phyloP scores from a whole-genome alignment of 1,140 invertebrate genomes.

The Hyles vespertilio region DNA sequence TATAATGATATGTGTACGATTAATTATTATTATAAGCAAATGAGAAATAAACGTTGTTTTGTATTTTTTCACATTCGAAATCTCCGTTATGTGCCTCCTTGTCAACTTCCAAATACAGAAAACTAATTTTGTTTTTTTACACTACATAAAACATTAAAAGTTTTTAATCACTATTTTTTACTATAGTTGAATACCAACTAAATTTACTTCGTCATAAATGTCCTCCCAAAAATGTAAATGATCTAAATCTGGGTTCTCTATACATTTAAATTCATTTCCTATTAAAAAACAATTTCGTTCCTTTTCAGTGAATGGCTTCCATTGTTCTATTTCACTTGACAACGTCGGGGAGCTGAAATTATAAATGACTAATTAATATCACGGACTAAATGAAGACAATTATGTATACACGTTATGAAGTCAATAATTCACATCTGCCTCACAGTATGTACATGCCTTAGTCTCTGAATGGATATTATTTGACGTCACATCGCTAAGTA shows the following conservation, averaged over 20 bases:
- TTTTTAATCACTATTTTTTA: too few relatives aligned
- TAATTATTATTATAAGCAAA: constrained; percentile 19
- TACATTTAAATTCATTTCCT: constrained; percentile 36
- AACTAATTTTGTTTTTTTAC: too few relatives aligned
- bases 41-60: too few relatives aligned
- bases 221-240: constrained; percentile 58
- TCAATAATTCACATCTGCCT: too few relatives aligned
- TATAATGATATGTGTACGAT: constrained; percentile 25
- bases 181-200: constrained; percentile 2
- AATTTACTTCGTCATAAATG: constrained; percentile 42
- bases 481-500: too few relatives aligned
- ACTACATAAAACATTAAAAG: too few relatives aligned
- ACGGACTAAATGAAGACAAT: background rate
- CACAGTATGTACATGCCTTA: too few relatives aligned
- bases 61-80: background rate
- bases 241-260: constrained; percentile 28
- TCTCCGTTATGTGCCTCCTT: background rate
- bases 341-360: constrained; percentile 53
- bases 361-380: constrained; percentile 8
- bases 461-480: too few relatives aligned
- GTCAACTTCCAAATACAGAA: too few relatives aligned
- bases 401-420: background rate
- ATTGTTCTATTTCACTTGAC: constrained; percentile 24
- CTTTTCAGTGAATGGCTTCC: constrained; percentile 48
- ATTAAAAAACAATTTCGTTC: constrained; percentile 45